A percentile compares a stretch with the other conserved stretches of the same genome.
Evolutionary conservation across 2,113 vertebrate species (phyloP).

Genomic region (Columba janthina): DNA sequence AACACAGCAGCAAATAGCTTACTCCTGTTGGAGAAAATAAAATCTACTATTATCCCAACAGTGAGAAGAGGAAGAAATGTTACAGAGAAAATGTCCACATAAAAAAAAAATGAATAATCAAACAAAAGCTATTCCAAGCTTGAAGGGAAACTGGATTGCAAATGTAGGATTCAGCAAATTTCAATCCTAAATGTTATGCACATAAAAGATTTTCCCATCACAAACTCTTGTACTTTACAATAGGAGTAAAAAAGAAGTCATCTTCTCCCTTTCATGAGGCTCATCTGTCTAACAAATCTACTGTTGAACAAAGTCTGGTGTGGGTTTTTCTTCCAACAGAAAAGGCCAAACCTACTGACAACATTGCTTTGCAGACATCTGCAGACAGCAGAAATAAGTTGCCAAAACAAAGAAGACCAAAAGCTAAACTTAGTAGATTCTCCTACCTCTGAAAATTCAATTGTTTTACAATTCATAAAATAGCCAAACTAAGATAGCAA

Average conservation of each 20-base stretch:
- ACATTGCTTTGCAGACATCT: not conserved
- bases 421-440: not conserved
- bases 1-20: not conserved
- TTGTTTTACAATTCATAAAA: not conserved
- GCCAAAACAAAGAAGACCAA: not conserved
- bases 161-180: not conserved
- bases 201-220: not conserved
- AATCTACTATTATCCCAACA: not conserved
- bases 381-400: not conserved
- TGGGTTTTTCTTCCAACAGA: not conserved
- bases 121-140: not conserved
- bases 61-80: not conserved
- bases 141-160: not conserved
- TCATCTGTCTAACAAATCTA: not conserved
- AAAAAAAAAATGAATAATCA: not conserved
- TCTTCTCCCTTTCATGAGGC: not conserved
- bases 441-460: not conserved
- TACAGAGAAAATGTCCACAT: not conserved
- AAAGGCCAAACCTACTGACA: not conserved
- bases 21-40: not conserved
- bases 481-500: not conserved
- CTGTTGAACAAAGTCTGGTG: not conserved
- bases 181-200: not conserved
- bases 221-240: not conserved
- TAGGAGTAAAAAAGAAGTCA: not conserved